These are phyloP conservation scores for Neomorphus geoffroyi DNA, from an alignment of 2,797 vertebrate species.

Conservation along the genomic window DNA sequence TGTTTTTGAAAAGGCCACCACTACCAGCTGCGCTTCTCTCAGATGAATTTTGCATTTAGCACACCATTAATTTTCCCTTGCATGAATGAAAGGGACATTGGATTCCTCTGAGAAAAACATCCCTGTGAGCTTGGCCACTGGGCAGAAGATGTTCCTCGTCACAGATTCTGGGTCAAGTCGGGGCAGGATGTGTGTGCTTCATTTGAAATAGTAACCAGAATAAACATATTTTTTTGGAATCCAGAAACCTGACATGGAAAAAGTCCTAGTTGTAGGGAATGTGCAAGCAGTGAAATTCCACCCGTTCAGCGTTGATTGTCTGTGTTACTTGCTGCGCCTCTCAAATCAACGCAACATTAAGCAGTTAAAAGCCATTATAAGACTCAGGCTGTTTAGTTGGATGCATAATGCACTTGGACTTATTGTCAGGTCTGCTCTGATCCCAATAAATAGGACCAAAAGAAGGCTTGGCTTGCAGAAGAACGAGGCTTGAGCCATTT, in stretches of 20 bases:
- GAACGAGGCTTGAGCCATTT: background rate
- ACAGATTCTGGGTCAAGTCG: background rate
- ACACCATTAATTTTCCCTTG: slow-evolving; percentile 32
- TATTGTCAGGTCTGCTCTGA: background rate
- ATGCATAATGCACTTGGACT: background rate
- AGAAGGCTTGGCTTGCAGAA: background rate
- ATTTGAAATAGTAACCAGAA: slow-evolving; percentile 27
- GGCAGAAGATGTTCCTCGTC: slow-evolving; percentile 4
- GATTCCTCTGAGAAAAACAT: background rate
- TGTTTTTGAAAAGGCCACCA: slow-evolving; percentile 39
- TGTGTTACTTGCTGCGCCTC: background rate
- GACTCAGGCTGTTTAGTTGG: background rate
- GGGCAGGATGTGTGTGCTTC: background rate
- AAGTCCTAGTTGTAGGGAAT: background rate
- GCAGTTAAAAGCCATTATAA: background rate
- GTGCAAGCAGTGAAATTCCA: background rate
- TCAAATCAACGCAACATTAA: background rate
- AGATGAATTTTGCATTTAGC: slow-evolving; percentile 43
- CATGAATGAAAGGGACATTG: background rate
- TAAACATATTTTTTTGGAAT: slow-evolving; percentile 10
- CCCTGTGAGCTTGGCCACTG: background rate
- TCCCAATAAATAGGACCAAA: background rate
- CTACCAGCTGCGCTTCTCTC: slow-evolving; percentile 24
- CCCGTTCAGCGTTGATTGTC: background rate
- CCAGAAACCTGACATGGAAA: background rate